phyloP scores from a whole-genome alignment of 1,140 invertebrate genomes.

The Papilio machaon region DNA sequence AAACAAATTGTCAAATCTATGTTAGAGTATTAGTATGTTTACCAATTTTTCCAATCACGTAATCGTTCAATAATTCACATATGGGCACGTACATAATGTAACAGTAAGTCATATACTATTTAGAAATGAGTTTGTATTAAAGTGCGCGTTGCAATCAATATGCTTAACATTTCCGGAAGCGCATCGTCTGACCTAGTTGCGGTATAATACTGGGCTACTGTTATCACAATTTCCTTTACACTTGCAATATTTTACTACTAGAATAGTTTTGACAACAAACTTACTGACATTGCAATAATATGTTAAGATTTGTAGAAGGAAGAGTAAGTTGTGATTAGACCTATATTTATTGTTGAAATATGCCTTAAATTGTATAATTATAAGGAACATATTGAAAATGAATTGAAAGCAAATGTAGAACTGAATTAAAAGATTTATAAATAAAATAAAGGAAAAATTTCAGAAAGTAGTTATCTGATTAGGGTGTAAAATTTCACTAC shows the following conservation, averaged over 20 bases:
- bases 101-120: not conserved
- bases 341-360: not conserved
- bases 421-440: not conserved
- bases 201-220: not conserved
- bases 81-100: not conserved
- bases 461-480: not conserved
- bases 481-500: constrained; percentile 3
- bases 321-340: no score
- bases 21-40: not conserved
- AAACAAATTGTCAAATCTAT: no score
- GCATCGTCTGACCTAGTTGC: constrained; percentile 30
- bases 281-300: not conserved
- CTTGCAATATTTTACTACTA: not conserved
- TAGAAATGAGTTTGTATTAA: constrained; percentile 12
- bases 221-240: not conserved
- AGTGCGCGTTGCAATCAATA: constrained; percentile 26
- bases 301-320: not conserved
- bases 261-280: not conserved
- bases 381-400: not conserved
- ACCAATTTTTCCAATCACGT: not conserved
- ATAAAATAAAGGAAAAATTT: not conserved
- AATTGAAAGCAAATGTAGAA: not conserved
- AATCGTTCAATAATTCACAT: not conserved
- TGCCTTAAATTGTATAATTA: not conserved
- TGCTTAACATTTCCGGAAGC: constrained; percentile 28